Evolutionary conservation across 2,888 invertebrate genomes (phyloP).

Genomic region (Tanytarsus gracilentus): DNA sequence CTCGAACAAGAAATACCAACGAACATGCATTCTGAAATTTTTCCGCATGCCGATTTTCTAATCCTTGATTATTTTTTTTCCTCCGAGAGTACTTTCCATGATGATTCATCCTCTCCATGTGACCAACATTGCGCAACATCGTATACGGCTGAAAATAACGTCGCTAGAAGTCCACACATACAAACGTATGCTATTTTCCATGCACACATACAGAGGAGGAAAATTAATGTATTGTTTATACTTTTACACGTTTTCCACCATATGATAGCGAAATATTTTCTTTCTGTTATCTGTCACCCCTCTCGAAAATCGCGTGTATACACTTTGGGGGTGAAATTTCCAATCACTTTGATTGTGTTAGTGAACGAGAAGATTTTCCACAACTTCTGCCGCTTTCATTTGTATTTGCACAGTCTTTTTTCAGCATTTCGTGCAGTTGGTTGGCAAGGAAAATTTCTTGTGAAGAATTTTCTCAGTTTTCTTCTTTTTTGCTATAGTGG

Average conservation of each 20-base stretch:
- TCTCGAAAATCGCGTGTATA: not conserved
- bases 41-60: not conserved
- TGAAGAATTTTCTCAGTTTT: not conserved
- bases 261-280: constrained; percentile 5
- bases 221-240: constrained; percentile 27
- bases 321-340: constrained; percentile 16
- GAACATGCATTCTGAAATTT: not conserved
- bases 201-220: not conserved
- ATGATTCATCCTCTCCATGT: constrained; percentile 28
- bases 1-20: no score
- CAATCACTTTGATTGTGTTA: constrained; percentile 9
- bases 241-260: constrained; percentile 17
- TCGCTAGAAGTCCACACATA: constrained; percentile 18
- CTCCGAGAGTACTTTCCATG: constrained; percentile 9
- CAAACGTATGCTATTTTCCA: constrained; percentile 3
- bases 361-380: not conserved
- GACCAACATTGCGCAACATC: constrained; percentile 28
- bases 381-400: not conserved
- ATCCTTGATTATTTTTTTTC: not conserved
- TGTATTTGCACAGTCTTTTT: constrained; percentile 16
- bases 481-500: no score
- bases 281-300: constrained; percentile 19
- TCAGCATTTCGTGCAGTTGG: constrained; percentile 23
- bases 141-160: constrained; percentile 10
- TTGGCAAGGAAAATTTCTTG: not conserved